Conservation (phyloP, 2,113 vertebrate species). For the Mustelus asterias region DNA sequence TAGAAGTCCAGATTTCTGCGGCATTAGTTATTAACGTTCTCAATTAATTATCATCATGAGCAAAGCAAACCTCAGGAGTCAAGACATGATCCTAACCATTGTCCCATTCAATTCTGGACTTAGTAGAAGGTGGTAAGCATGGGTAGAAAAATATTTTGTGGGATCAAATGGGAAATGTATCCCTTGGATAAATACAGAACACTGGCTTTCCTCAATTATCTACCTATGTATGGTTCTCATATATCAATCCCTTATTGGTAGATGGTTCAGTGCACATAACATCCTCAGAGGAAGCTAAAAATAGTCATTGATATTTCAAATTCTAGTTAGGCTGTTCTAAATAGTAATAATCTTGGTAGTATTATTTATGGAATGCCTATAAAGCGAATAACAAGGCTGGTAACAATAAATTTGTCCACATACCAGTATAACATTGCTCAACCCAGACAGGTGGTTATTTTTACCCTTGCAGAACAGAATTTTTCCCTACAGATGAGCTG, state of each 20-base stretch:
- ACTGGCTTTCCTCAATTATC: neutral
- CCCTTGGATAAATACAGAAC: neutral
- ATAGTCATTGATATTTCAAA: neutral
- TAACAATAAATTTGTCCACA: neutral
- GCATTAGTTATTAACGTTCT: neutral
- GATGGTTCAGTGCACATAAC: neutral
- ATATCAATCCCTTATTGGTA: neutral
- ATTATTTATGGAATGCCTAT: neutral
- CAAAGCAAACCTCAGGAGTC: neutral
- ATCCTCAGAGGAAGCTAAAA: neutral
- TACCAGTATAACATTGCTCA: neutral
- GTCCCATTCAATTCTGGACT: neutral
- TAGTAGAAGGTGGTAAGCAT: neutral
- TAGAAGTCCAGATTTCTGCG: neutral
- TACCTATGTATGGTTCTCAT: neutral
- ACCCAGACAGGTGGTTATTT: constrained; percentile 21
- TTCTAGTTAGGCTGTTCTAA: neutral
- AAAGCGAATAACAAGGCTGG: neutral
- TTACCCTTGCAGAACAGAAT: constrained; percentile 22
- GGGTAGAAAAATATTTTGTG: neutral
- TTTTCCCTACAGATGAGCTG: neutral
- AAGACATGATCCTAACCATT: neutral
- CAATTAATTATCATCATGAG: neutral
- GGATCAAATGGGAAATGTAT: neutral
- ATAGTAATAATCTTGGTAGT: neutral